phyloP scores from a whole-genome alignment of 2,888 invertebrate genomes.

The Griposia aprilina region DNA sequence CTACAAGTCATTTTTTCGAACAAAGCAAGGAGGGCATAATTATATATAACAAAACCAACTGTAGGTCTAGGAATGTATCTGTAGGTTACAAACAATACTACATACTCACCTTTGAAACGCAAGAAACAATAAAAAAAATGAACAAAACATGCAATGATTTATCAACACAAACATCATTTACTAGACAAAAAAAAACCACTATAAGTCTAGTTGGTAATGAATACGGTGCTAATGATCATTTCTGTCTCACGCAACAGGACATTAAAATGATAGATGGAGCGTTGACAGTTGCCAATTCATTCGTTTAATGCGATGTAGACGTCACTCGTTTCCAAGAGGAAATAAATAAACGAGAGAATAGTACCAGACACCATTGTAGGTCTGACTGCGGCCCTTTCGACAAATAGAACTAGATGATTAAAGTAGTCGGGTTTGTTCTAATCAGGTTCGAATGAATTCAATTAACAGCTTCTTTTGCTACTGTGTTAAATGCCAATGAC shows the following conservation, averaged over 20 bases:
- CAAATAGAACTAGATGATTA: background rate
- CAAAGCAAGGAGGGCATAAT: background rate
- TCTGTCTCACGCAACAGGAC: conserved; percentile 46
- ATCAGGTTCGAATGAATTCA: background rate
- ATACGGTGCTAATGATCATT: conserved; percentile 52
- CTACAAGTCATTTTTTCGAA: background rate
- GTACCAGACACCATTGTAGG: background rate
- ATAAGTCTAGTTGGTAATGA: conserved; percentile 32
- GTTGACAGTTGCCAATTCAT: conserved; percentile 30
- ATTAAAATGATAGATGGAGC: conserved; percentile 40
- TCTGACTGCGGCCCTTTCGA: background rate
- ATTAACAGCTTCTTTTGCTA: background rate
- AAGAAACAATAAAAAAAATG: conserved; percentile 5
- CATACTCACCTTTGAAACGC: background rate
- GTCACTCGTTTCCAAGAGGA: background rate
- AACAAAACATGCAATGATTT: conserved; percentile 36
- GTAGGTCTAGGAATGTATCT: background rate
- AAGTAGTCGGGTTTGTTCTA: background rate
- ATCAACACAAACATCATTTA: conserved; percentile 36
- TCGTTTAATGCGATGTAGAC: background rate
- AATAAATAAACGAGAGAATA: background rate
- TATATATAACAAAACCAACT: background rate
- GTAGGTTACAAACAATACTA: background rate
- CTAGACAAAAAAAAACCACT: conserved; percentile 46
- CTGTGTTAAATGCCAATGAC: background rate